Evolutionary conservation across 2,888 invertebrate species (phyloP).

Genomic region (Nomada lathburiana): DNA sequence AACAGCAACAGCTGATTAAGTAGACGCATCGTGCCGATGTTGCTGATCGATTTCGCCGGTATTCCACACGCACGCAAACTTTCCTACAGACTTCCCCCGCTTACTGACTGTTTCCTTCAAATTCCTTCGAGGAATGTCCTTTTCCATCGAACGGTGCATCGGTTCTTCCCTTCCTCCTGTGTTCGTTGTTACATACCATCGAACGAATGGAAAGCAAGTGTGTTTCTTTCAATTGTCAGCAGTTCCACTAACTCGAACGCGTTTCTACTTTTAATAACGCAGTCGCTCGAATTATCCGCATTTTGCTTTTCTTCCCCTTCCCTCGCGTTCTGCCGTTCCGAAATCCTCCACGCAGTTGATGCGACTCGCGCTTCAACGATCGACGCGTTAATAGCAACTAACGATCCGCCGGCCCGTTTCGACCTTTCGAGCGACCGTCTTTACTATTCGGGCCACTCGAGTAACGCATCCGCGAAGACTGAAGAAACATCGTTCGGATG

Average conservation of each 20-base stretch:
- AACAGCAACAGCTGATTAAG: slow-evolving; percentile 29
- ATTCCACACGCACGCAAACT: not conserved
- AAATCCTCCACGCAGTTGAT: not conserved
- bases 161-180: not conserved
- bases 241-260: not conserved
- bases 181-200: not conserved
- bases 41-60: not conserved
- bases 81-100: not conserved
- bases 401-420: not conserved
- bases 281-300: slow-evolving; percentile 1
- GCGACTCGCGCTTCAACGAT: no score
- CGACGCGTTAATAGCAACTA: not conserved
- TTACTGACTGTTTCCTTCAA: not conserved
- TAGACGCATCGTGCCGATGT: slow-evolving; percentile 35
- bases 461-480: slow-evolving; percentile 75
- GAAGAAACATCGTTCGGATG: slow-evolving; percentile 75
- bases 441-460: slow-evolving; percentile 30
- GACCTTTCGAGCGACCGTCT: slow-evolving; percentile 10
- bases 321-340: not conserved
- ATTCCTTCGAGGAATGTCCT: not conserved
- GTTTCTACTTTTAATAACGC: not conserved
- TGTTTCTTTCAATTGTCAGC: not conserved
- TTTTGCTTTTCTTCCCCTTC: slow-evolving; percentile 1
- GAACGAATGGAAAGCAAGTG: not conserved
- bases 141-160: slow-evolving; percentile 37